phyloP scores from a whole-genome alignment of 2,797 vertebrate genomes.

The Gymnocypris eckloni region DNA sequence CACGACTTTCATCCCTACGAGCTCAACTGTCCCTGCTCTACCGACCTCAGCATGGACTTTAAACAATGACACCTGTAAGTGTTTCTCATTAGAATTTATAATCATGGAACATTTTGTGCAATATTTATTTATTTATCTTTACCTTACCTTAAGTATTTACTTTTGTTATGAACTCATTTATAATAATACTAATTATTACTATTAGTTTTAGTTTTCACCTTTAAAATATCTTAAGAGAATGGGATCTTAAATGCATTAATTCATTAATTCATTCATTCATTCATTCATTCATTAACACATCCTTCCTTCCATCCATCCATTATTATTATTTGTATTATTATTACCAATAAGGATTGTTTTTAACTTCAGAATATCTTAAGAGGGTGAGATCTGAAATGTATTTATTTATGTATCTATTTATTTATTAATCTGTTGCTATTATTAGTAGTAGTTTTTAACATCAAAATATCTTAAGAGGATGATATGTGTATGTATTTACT shows the following conservation, averaged over 20 bases:
- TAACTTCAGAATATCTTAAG: not conserved
- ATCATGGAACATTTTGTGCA: not conserved
- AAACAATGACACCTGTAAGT: not conserved
- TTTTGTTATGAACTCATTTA: not conserved
- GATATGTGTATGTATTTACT: too few species aligned
- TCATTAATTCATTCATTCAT: too few species aligned
- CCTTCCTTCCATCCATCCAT: too few species aligned
- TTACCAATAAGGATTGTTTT: too few species aligned
- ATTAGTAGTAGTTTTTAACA: too few species aligned
- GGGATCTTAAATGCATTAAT: not conserved
- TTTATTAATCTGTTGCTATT: too few species aligned
- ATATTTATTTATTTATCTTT: not conserved
- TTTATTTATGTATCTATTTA: too few species aligned
- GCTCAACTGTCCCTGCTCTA: fast-evolving
- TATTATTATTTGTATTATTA: not conserved
- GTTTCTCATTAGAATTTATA: not conserved
- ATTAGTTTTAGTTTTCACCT: not conserved
- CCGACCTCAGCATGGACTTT: not conserved
- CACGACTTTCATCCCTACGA: not conserved
- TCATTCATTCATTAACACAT: too few species aligned
- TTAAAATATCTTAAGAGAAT: not conserved
- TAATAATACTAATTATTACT: not conserved
- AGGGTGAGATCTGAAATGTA: too few species aligned
- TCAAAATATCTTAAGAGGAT: too few species aligned
- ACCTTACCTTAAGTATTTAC: not conserved